Conservation (phyloP, 2,113 vertebrate genomes). For the Collichthys lucidus region DNA sequence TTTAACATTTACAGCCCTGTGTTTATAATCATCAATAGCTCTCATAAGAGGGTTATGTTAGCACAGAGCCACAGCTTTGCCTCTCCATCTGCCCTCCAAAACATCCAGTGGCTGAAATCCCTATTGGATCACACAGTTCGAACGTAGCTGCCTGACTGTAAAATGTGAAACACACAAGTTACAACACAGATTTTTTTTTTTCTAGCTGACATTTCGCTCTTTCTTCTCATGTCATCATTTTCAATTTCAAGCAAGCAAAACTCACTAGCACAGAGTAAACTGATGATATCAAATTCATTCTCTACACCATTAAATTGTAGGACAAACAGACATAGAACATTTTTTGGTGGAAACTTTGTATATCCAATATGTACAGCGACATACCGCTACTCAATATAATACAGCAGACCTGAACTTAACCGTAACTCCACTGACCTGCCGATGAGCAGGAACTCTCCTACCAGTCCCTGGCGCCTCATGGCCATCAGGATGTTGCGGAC, state of each 20-base stretch:
- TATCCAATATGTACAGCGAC: background rate
- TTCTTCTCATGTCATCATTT: background rate
- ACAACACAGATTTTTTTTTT: background rate
- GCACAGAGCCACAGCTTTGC: background rate
- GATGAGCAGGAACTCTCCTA: conserved; percentile 94
- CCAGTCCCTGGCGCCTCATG: conserved; percentile 92
- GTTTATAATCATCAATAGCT: conserved; percentile 11
- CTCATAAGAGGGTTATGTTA: conserved; percentile 13
- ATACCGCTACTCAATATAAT: background rate
- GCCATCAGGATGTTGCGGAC: conserved; percentile 97
- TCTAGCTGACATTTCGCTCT: too few species aligned
- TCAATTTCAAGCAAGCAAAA: background rate
- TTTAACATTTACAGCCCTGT: background rate
- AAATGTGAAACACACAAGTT: background rate
- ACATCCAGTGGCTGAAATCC: conserved; percentile 25
- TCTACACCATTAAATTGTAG: too few species aligned
- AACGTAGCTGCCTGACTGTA: background rate
- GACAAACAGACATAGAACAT: background rate
- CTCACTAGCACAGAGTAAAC: background rate
- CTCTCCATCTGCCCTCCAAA: conserved; percentile 41
- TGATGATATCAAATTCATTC: background rate
- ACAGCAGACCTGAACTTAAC: background rate
- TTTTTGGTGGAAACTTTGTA: background rate
- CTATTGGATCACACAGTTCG: background rate
- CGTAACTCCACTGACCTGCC: conserved; percentile 91